Evolutionary conservation across 2,888 invertebrate genomes (phyloP).

Genomic region (Acanthosepion lycidas): DNA sequence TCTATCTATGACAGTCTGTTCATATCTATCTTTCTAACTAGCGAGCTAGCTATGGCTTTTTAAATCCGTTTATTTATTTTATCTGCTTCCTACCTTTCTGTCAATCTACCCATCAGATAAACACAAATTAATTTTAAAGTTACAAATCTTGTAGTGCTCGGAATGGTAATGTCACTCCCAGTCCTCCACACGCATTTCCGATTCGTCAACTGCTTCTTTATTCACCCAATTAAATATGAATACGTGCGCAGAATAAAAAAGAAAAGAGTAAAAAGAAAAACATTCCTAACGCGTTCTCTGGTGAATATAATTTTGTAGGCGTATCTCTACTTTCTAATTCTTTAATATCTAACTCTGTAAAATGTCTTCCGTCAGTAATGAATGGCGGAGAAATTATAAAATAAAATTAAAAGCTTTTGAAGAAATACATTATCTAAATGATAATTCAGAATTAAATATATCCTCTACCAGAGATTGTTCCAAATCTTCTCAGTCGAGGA

Average conservation of each 20-base stretch:
- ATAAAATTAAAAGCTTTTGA: background rate
- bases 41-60: background rate
- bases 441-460: background rate
- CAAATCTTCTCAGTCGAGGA: background rate
- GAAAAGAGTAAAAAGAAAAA: background rate
- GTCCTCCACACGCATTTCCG: background rate
- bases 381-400: background rate
- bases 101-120: background rate
- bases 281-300: background rate
- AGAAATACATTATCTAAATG: background rate
- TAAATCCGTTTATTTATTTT: background rate
- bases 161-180: background rate
- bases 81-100: background rate
- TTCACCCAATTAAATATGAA: background rate
- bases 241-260: background rate
- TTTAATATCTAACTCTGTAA: background rate
- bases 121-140: background rate
- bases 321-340: background rate
- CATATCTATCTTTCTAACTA: background rate
- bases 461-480: background rate
- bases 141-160: background rate
- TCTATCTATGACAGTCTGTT: background rate
- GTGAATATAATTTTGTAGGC: background rate
- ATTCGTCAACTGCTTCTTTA: background rate
- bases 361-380: background rate